phyloP scores from a whole-genome alignment of 2,113 vertebrate species.

The Nymphicus hollandicus region DNA sequence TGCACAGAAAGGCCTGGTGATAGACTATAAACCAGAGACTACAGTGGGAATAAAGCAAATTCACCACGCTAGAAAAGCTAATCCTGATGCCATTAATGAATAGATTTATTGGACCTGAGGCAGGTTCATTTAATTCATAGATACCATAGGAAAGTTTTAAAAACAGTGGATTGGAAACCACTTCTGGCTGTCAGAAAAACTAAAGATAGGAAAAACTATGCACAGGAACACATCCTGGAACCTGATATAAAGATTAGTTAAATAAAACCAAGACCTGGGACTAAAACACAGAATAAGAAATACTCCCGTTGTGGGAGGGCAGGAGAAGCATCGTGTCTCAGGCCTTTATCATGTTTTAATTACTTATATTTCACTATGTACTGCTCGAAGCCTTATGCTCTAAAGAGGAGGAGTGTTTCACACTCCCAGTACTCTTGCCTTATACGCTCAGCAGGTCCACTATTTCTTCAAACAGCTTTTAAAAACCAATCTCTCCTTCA shows the following conservation, averaged over 20 bases:
- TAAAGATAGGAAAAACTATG: neutral
- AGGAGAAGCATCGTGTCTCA: neutral
- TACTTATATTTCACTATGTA: neutral
- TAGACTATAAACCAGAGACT: neutral
- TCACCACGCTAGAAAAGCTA: neutral
- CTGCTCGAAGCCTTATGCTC: neutral
- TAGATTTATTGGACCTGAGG: neutral
- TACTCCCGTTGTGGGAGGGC: neutral
- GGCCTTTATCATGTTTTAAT: neutral
- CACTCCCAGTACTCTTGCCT: neutral
- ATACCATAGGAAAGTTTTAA: neutral
- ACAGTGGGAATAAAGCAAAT: neutral
- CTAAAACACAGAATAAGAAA: neutral
- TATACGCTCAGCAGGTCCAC: neutral
- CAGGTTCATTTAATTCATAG: neutral
- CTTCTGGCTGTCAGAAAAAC: neutral
- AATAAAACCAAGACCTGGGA: neutral
- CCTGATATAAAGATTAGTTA: neutral
- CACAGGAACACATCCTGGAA: neutral
- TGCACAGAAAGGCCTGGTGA: neutral
- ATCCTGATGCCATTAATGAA: neutral
- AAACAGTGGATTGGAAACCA: neutral
- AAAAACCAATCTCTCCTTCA: neutral
- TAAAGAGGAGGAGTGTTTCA: neutral
- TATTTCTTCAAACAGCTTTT: neutral